Base-by-base conservation (phyloP, 1,140 invertebrate species). In the Drosophila baimaii region DNA sequence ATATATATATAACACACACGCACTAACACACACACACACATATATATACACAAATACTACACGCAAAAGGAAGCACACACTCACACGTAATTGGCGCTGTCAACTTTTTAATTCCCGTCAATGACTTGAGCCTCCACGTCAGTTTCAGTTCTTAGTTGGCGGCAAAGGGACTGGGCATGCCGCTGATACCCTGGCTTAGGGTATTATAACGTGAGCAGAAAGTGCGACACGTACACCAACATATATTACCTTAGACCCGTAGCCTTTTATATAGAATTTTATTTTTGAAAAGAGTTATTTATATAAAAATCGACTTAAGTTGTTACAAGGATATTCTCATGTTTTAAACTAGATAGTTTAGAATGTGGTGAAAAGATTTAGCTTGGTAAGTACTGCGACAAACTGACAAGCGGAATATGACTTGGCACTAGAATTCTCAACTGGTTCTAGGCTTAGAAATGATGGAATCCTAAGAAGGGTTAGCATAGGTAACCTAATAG, bases 101-200 rank as follows among this genome's bases (percentile, higher is more conserved):
- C 68, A 70, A 70, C 68, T 70, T 70, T 70, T 70, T 70, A 70
- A 70, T 70, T 70, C 68, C 68, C 68, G 68, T 70, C 68, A 70
- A 70, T 70, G 68, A 70, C 68, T 70, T 70, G 63, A 70, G 68
- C 68, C 49, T 41, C 68, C 49, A 41, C 68, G 27, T 70, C 68
- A 70, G 68, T 68, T 55, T 56, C 41, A 55, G 39, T 31, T 46
- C 64, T 25, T 29, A 33, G 62, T 31, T 62, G 64, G 33, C 44
- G 64, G 33, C 44, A 41, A 63, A 62, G 25, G 64, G 64, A 41
- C 57, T 41, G 29, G 39, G 19, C 64, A 39, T 41, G 64, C 44
- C 43, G n/a, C 8, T 49, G 57, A 49, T 63, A 63, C 64, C 57
- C 58, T 68, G 35, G 13, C 64, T 33, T 27, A 15, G 33, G 57